These are phyloP conservation scores for Andrena praecox DNA, from an alignment of 2,888 invertebrate genomes.

Conservation along the genomic window DNA sequence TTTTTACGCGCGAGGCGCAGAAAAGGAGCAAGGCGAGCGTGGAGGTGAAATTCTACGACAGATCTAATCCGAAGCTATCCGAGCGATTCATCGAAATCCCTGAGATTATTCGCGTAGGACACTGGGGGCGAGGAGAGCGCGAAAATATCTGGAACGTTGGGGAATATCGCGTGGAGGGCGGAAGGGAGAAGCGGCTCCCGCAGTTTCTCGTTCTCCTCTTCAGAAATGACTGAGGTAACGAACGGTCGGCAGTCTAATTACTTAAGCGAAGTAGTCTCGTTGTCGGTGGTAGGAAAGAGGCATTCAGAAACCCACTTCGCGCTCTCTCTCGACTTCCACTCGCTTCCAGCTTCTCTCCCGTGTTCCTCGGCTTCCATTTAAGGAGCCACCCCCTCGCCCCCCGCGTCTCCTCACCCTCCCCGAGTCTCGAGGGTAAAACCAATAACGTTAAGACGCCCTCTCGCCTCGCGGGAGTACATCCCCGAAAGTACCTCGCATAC, in stretches of 20 bases:
- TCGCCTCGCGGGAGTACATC: constrained; percentile 56
- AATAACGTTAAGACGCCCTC: constrained; percentile 83
- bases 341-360: constrained; percentile 33
- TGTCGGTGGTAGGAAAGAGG: constrained; percentile 69
- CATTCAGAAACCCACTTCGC: constrained; percentile 61
- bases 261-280: constrained; percentile 81
- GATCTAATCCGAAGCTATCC: neutral
- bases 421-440: constrained; percentile 80
- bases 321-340: constrained; percentile 39
- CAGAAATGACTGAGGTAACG: constrained; percentile 79
- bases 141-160: constrained; percentile 10
- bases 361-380: constrained; percentile 63
- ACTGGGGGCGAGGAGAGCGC: neutral
- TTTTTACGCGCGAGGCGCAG: neutral
- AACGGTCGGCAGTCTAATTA: constrained; percentile 83
- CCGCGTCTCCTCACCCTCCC: neutral
- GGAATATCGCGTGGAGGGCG: neutral
- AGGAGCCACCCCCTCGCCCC: constrained; percentile 50
- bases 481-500: constrained; percentile 78
- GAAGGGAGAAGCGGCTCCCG: constrained; percentile 15
- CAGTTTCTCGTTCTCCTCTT: constrained; percentile 68
- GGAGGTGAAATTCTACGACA: neutral
- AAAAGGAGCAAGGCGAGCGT: neutral
- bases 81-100: neutral
- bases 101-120: neutral